These are phyloP conservation scores for Chanos chanos DNA, from an alignment of 2,797 vertebrate genomes.

Conservation along the genomic window DNA sequence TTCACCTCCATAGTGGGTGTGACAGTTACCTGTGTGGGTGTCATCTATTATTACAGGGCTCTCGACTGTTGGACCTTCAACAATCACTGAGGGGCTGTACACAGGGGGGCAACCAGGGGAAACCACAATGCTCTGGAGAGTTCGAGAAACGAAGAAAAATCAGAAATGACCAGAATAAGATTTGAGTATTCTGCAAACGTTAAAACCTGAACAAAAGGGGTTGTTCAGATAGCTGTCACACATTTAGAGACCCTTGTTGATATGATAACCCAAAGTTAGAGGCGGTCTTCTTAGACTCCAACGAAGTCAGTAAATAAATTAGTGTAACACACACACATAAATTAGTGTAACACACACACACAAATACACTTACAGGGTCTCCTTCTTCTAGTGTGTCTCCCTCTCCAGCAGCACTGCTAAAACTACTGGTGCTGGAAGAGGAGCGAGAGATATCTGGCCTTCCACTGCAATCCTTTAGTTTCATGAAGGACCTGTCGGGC, in stretches of 20 bases:
- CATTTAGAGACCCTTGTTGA: too few relatives aligned
- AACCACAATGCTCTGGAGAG: slow-evolving; percentile 69
- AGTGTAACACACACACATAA: too few relatives aligned
- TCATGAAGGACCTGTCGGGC: slow-evolving; percentile 72
- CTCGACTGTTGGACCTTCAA: slow-evolving; percentile 70
- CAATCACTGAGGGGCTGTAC: slow-evolving; percentile 65
- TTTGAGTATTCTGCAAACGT: too few relatives aligned
- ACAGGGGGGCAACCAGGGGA: slow-evolving; percentile 67
- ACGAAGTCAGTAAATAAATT: too few relatives aligned
- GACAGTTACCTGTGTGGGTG: slow-evolving; percentile 82
- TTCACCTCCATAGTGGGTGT: too few relatives aligned
- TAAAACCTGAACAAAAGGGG: too few relatives aligned
- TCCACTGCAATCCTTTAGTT: slow-evolving; percentile 76
- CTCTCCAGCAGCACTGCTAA: slow-evolving; percentile 81
- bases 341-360: slow-evolving; percentile 24
- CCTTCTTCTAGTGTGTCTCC: slow-evolving; percentile 78
- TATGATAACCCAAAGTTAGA: too few relatives aligned
- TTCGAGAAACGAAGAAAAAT: slow-evolving; percentile 50
- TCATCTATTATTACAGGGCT: slow-evolving; percentile 81
- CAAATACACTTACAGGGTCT: slow-evolving; percentile 65
- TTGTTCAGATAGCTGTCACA: too few relatives aligned
- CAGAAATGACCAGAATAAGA: too few relatives aligned
- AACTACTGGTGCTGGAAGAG: slow-evolving; percentile 89
- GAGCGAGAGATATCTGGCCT: slow-evolving; percentile 84
- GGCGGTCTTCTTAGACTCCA: too few relatives aligned